Conservation (phyloP, 2,888 invertebrate genomes). For the Harpalus rubripes region DNA sequence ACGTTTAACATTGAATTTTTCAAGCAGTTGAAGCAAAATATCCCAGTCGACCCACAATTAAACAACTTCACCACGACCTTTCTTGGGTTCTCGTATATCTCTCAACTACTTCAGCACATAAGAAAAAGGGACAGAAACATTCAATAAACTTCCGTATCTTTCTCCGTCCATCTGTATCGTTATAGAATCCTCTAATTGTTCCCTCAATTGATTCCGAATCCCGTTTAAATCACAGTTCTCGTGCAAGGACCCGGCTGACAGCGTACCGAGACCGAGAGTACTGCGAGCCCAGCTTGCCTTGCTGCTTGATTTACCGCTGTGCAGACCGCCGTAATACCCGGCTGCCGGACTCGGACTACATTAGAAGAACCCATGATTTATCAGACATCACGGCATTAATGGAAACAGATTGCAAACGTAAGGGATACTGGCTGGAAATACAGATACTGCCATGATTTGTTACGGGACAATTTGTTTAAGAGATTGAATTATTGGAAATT, state of each 20-base stretch:
- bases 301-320: slow-evolving; percentile 23
- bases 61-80: too few species aligned
- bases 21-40: too few species aligned
- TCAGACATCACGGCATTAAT: slow-evolving; percentile 53
- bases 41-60: too few species aligned
- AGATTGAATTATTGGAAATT: neutral
- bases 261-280: slow-evolving; percentile 12
- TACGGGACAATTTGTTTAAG: neutral
- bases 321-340: slow-evolving; percentile 39
- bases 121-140: neutral
- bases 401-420: slow-evolving; percentile 54
- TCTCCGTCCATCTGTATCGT: neutral
- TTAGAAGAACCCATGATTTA: slow-evolving; percentile 60
- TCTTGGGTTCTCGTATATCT: too few species aligned
- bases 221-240: neutral
- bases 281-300: neutral
- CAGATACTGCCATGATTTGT: neutral
- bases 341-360: slow-evolving; percentile 48
- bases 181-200: slow-evolving; percentile 3
- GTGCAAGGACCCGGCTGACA: slow-evolving; percentile 22
- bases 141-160: neutral
- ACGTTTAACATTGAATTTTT: too few species aligned
- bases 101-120: too few species aligned
- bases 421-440: neutral
- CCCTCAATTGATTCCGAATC: slow-evolving; percentile 37